Evolutionary conservation across 2,888 invertebrate species (phyloP), one percentile per base, ranked within the genome.

Genomic region (Rhaphigaster nebulosa): DNA sequence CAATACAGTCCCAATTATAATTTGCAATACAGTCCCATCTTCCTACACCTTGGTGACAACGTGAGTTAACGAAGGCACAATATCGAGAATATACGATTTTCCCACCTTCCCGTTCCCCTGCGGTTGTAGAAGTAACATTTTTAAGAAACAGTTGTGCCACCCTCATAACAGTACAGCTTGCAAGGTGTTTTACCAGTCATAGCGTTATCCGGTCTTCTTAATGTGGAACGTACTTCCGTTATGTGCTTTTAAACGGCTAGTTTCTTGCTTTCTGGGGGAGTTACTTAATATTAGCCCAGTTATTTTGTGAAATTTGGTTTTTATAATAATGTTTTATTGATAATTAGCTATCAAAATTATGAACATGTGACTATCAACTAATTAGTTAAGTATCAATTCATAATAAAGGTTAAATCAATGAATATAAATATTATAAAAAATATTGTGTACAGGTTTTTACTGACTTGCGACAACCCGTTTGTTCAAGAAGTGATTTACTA

Each of bases 141-240:
- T 38, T 38, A 76, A 76, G 70, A 20, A 76, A 76, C 70, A 76
- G 38, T 76, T n/a, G 60, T 60, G 20, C 34, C 70, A 76, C 1
- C 20, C 20, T 23, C 12, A 45, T 84, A 80, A 80, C 80, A 45
- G 84, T 84, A 84, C 45, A 26, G n/a, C 8, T 50, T n/a, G 84
- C 38, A 45, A 45, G 45, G 41, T 84, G 84, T 84, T 84, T 84
- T 84, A 84, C 84, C 41, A 84, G 45, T 84, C 84, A 84, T 45
- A 84, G 45, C 84, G 45, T 45, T 84, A 84, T 84, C 45, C 84
- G 84, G 12, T 50, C n/a, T 15, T 84, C 84, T 84, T 60, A 60
- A 88, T 88, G 88, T 88, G 88, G 88, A 88, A 88, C 88, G 60
- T 60, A 65, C 65, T 88, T 60, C 88, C 88, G 88, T 88, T 88